A percentile compares a stretch with the other conserved stretches of the same genome.
These are phyloP conservation scores for Aricia artaxerxes DNA, from an alignment of 2,888 invertebrate genomes.

Conservation along the genomic window DNA sequence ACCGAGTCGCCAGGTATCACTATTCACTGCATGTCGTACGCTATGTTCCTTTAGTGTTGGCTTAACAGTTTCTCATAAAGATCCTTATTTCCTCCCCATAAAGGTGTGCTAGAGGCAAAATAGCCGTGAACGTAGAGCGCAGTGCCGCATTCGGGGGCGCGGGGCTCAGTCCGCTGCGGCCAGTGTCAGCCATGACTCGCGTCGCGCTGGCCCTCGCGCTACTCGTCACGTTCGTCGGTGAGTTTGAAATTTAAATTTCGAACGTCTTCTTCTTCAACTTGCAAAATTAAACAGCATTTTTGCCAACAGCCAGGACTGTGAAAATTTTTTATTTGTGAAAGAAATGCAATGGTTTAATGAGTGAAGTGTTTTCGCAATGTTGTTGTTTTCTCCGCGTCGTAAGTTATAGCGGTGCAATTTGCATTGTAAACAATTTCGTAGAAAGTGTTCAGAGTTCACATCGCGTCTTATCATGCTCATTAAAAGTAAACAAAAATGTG, in stretches of 20 bases:
- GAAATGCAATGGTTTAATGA: background rate
- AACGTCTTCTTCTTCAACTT: constrained; percentile 32
- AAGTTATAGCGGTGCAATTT: background rate
- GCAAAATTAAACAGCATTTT: background rate
- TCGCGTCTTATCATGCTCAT: background rate
- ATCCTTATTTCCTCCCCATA: background rate
- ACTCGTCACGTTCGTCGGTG: constrained; percentile 68
- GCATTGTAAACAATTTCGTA: background rate
- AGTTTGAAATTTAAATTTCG: constrained; percentile 53
- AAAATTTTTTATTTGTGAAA: background rate
- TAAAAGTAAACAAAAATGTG: background rate
- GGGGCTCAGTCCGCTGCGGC: constrained; percentile 59
- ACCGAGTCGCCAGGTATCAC: constrained; percentile 12
- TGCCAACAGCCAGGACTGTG: background rate
- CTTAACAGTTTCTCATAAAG: background rate
- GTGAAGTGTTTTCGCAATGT: background rate
- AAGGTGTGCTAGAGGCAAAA: background rate
- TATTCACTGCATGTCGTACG: constrained; percentile 38
- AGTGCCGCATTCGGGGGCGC: constrained; percentile 77
- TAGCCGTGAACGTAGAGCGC: constrained; percentile 52
- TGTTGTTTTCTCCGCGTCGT: constrained; percentile 11
- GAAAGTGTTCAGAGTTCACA: background rate
- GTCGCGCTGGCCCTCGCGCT: constrained; percentile 56
- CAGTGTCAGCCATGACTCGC: constrained; percentile 64
- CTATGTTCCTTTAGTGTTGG: constrained; percentile 26